Conservation (phyloP, 2,797 vertebrate species). For the Cossypha polioptera region DNA sequence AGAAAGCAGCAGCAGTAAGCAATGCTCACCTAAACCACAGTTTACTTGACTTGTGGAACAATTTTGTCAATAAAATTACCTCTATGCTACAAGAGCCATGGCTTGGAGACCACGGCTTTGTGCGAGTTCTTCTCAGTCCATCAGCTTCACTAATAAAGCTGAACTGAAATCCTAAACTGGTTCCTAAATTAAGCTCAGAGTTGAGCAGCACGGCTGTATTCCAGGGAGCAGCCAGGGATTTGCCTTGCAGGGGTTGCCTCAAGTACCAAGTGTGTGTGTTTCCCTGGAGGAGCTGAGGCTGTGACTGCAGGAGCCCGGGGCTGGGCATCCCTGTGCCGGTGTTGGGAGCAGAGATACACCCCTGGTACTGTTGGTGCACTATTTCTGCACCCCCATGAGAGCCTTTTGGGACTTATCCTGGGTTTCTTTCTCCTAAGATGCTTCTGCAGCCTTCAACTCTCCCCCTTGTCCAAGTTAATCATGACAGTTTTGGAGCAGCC, state of each 20-base stretch:
- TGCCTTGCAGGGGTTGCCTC: not conserved
- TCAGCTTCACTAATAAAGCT: not conserved
- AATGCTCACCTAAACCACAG: not conserved
- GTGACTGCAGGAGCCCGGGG: fast-evolving
- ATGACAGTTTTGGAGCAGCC: conserved; percentile 54
- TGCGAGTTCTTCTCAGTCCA: not conserved
- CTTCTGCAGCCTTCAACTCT: not conserved
- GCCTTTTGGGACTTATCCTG: not conserved
- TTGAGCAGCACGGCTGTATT: not conserved
- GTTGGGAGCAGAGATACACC: not conserved
- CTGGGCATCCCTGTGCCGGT: fast-evolving
- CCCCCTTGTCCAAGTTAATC: not conserved
- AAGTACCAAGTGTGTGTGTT: not conserved
- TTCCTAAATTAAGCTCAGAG: not conserved
- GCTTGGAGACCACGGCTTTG: not conserved
- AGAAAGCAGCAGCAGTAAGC: not conserved
- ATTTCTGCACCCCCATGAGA: not conserved
- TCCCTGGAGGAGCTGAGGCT: not conserved
- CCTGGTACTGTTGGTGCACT: fast-evolving
- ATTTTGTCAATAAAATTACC: not conserved
- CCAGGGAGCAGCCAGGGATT: not conserved
- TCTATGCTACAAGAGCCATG: not conserved
- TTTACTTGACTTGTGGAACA: not conserved
- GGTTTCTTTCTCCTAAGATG: not conserved
- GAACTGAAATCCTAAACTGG: not conserved